Evolutionary conservation across 2,888 invertebrate species (phyloP).

Genomic region (Agriopis aurantiaria): DNA sequence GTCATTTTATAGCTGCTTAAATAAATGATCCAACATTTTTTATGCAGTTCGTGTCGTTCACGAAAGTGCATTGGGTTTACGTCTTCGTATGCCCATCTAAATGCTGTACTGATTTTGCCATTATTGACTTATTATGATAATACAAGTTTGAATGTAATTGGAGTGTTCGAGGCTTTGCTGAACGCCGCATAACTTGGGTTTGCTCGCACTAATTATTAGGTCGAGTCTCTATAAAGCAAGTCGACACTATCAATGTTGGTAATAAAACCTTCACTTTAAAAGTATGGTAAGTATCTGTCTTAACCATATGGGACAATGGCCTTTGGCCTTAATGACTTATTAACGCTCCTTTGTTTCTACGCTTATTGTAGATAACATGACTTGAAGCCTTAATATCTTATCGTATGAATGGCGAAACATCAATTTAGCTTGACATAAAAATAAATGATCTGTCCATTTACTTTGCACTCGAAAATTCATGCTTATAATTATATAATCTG

Average conservation of each 20-base stretch:
- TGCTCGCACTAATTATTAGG: slow-evolving; percentile 12
- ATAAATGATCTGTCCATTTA: slow-evolving; percentile 36
- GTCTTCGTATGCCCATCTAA: slow-evolving; percentile 14
- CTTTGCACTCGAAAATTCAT: slow-evolving; percentile 58
- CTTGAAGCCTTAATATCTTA: slow-evolving; percentile 10
- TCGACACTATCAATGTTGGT: slow-evolving; percentile 10
- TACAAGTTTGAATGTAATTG: slow-evolving; percentile 21
- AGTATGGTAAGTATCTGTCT: slow-evolving; percentile 9
- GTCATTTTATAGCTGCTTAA: slow-evolving; percentile 72
- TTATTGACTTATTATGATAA: slow-evolving; percentile 20
- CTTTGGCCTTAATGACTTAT: slow-evolving; percentile 28
- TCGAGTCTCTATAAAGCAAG: slow-evolving; percentile 13
- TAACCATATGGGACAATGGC: slow-evolving; percentile 22
- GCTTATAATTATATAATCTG: slow-evolving; percentile 49
- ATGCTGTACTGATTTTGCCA: slow-evolving; percentile 30
- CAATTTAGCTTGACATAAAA: slow-evolving; percentile 23
- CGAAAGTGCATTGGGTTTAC: slow-evolving; percentile 13
- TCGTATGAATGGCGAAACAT: slow-evolving; percentile 21
- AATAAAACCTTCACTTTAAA: slow-evolving; percentile 15
- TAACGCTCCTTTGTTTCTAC: slow-evolving; percentile 32
- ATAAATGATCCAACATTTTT: slow-evolving; percentile 45
- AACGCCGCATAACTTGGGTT: slow-evolving; percentile 7
- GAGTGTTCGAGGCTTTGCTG: slow-evolving; percentile 13
- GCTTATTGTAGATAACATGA: slow-evolving; percentile 31
- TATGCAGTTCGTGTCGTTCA: slow-evolving; percentile 15